Evolutionary conservation across 2,113 vertebrate species (phyloP).

Genomic region (Potamarius usumacintae): DNA sequence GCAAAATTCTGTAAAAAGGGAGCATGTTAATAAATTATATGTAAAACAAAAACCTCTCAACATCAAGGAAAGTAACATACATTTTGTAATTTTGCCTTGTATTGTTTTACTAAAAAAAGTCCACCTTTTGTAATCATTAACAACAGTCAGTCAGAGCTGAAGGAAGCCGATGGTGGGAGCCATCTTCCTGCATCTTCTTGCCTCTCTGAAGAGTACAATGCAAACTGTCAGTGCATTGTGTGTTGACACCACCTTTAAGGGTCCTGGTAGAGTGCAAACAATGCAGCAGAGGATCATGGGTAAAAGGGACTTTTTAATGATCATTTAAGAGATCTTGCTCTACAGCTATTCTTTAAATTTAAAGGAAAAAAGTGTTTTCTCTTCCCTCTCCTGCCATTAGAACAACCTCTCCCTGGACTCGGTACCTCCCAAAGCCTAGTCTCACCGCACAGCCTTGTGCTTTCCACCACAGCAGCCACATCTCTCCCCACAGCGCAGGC

Average conservation of each 20-base stretch:
- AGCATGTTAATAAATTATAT: slow-evolving; percentile 66
- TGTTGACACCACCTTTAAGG: slow-evolving; percentile 52
- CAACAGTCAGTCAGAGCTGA: slow-evolving; percentile 51
- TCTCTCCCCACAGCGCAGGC: slow-evolving; percentile 86
- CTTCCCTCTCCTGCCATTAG: slow-evolving; percentile 16
- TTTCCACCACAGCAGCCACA: slow-evolving; percentile 89
- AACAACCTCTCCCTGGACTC: slow-evolving; percentile 41
- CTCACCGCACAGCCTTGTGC: slow-evolving; percentile 91
- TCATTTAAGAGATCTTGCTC: slow-evolving; percentile 56
- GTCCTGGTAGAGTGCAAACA: slow-evolving; percentile 65
- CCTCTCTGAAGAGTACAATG: slow-evolving; percentile 18
- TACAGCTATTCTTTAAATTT: slow-evolving; percentile 35
- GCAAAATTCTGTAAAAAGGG: slow-evolving; percentile 72
- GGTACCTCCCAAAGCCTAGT: slow-evolving; percentile 51
- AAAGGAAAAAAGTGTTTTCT: slow-evolving; percentile 23
- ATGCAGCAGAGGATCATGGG: slow-evolving; percentile 69
- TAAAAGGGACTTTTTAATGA: slow-evolving; percentile 19
- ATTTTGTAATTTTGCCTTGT: slow-evolving; percentile 63
- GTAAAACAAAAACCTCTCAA: slow-evolving; percentile 63
- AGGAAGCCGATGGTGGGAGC: background rate
- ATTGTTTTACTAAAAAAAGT: slow-evolving; percentile 57
- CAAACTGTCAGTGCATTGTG: slow-evolving; percentile 21
- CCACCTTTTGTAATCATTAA: slow-evolving; percentile 52
- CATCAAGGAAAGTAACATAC: slow-evolving; percentile 75
- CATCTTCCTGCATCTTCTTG: background rate